Percentiles rank a stretch among this genome's conserved stretches.
phyloP scores from a whole-genome alignment of 2,113 vertebrate species.

The Oryzias javanicus region DNA sequence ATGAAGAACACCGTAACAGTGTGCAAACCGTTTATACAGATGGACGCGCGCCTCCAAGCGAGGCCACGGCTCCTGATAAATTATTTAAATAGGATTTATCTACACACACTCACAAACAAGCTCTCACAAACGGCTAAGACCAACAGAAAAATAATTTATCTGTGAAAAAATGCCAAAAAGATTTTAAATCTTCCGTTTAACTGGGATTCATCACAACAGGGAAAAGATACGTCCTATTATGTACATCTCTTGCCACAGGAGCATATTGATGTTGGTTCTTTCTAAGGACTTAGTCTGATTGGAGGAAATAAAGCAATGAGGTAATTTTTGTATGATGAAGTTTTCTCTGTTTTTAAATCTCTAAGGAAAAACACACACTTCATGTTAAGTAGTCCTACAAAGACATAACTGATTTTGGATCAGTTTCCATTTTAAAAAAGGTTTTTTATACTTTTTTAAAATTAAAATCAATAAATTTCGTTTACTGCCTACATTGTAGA shows the following conservation, averaged over 20 bases:
- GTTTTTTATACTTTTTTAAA: constrained; percentile 22
- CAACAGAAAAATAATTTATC: constrained; percentile 91
- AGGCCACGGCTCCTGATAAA: constrained; percentile 95
- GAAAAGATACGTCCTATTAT: constrained; percentile 78
- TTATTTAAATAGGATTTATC: constrained; percentile 99
- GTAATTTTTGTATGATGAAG: constrained; percentile 96
- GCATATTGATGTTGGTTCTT: constrained; percentile 80
- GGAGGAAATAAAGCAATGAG: constrained; percentile 92
- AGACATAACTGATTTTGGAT: constrained; percentile 31
- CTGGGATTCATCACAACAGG: constrained; percentile 32
- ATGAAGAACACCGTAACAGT: constrained; percentile 87
- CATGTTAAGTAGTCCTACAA: constrained; percentile 54
- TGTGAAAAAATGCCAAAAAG: constrained; percentile 78
- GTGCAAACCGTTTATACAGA: constrained; percentile 99
- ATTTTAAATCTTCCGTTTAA: constrained; percentile 75
- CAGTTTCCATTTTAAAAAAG: constrained; percentile 27
- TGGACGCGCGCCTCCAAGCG: constrained; percentile 85
- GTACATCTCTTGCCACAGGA: constrained; percentile 95
- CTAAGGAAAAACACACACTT: constrained; percentile 66
- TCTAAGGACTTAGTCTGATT: constrained; percentile 78
- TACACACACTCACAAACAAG: constrained; percentile 72
- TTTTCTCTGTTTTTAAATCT: constrained; percentile 80
- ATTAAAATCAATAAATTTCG: constrained; percentile 43
- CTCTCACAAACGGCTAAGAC: constrained; percentile 83
- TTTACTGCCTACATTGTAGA: constrained; percentile 74